Conservation (phyloP, 1,140 invertebrate genomes). For the Lucilia cuprina region DNA sequence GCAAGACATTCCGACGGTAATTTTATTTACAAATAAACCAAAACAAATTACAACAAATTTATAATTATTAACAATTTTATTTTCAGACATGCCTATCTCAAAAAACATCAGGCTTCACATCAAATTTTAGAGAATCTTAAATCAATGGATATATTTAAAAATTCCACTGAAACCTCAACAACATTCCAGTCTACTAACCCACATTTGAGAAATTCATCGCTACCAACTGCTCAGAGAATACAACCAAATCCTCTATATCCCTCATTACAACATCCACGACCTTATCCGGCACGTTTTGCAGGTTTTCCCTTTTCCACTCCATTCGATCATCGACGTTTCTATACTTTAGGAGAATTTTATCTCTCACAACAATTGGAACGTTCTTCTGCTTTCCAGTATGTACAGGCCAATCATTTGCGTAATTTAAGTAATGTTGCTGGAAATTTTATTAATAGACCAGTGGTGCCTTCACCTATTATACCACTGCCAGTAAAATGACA, state of each 20-base stretch:
- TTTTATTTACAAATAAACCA: background rate
- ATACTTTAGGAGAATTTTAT: conserved; percentile 57
- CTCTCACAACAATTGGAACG: conserved; percentile 57
- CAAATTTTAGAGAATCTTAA: conserved; percentile 58
- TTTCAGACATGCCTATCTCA: conserved; percentile 77
- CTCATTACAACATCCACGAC: conserved; percentile 6
- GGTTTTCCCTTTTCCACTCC: conserved; percentile 49
- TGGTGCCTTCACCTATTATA: conserved; percentile 39
- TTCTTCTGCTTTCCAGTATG: conserved; percentile 60
- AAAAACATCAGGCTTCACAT: conserved; percentile 70
- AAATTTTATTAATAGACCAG: conserved; percentile 41
- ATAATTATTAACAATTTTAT: background rate
- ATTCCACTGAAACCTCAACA: background rate
- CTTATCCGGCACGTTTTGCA: conserved; percentile 36
- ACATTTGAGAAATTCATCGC: conserved; percentile 36
- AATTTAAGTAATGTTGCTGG: conserved; percentile 52
- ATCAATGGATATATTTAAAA: conserved; percentile 52
- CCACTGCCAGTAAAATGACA: conserved; percentile 58
- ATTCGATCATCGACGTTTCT: conserved; percentile 57
- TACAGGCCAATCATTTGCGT: conserved; percentile 55
- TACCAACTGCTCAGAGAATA: conserved; percentile 36
- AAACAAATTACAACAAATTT: background rate
- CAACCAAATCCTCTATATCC: conserved; percentile 36
- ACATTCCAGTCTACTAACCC: background rate
- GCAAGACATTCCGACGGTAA: conserved; percentile 77